Percentiles rank a stretch among this genome's conserved stretches.
These are phyloP conservation scores for Gallinago paraguaiae DNA, from an alignment of 2,113 vertebrate genomes.

Conservation along the genomic window DNA sequence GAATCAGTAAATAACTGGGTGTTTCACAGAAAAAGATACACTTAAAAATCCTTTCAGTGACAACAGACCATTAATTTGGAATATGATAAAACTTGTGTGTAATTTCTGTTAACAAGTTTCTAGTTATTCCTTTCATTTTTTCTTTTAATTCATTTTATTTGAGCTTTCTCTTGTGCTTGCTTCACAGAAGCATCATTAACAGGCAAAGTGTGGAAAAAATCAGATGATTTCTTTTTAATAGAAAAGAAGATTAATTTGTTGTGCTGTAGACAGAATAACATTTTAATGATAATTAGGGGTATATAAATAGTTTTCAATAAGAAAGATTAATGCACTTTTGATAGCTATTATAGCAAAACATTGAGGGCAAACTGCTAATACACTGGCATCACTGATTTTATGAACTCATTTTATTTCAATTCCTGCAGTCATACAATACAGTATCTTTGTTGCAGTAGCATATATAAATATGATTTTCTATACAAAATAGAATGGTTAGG, in stretches of 20 bases:
- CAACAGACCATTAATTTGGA: background rate
- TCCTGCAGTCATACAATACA: background rate
- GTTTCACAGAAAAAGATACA: background rate
- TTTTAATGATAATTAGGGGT: conserved; percentile 32
- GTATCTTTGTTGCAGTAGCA: background rate
- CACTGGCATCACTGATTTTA: conserved; percentile 27
- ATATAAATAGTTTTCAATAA: conserved; percentile 11
- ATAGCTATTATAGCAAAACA: conserved; percentile 28
- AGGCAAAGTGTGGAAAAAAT: background rate
- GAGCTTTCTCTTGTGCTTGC: background rate
- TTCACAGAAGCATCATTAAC: conserved; percentile 17
- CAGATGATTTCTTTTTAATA: conserved; percentile 8
- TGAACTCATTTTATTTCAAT: conserved; percentile 27
- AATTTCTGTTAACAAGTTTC: background rate
- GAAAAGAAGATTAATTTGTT: conserved; percentile 39
- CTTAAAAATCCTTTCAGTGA: background rate
- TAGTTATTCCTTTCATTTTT: background rate
- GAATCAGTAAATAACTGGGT: background rate
- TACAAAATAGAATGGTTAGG: background rate
- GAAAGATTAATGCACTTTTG: background rate
- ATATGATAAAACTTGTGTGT: background rate
- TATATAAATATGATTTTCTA: background rate
- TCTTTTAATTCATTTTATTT: background rate
- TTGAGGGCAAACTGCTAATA: conserved; percentile 9
- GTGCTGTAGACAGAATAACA: conserved; percentile 21